Conservation (phyloP, 2,113 vertebrate genomes). For the Sapajus apella region DNA sequence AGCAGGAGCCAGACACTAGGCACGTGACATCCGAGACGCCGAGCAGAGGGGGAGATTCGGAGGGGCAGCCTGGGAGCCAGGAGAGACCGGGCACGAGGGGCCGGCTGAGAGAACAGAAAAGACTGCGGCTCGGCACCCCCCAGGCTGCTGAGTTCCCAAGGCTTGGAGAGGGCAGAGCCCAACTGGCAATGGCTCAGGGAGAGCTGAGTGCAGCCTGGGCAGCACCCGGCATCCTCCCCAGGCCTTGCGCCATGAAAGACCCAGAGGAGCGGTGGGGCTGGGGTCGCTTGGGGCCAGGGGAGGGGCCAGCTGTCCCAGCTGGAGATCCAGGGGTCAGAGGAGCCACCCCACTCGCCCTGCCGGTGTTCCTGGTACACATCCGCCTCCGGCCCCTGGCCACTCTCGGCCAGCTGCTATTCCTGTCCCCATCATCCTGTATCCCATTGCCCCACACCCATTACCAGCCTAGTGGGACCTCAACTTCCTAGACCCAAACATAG, state of each 20-base stretch:
- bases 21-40: fast-evolving
- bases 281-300: no score
- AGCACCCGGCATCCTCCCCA: not conserved
- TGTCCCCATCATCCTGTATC: not conserved
- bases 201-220: not conserved
- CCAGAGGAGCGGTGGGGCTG: no score
- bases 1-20: not conserved
- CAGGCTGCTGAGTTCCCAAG: fast-evolving
- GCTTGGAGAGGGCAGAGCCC: not conserved
- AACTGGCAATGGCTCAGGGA: fast-evolving
- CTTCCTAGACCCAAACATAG: not conserved
- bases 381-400: no score
- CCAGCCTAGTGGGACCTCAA: not conserved
- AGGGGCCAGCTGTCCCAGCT: not conserved
- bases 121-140: fast-evolving
- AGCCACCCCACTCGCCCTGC: no score
- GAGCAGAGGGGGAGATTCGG: fast-evolving
- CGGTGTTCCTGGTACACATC: not conserved
- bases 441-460: not conserved
- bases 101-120: no score
- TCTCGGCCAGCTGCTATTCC: not conserved
- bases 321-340: no score
- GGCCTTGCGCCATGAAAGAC: no score
- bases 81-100: fast-evolving
- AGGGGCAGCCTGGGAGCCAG: not conserved